A percentile compares a stretch with the other conserved stretches of the same genome.
Evolutionary conservation across 2,113 vertebrate genomes (phyloP).

Genomic region (Equus przewalskii): DNA sequence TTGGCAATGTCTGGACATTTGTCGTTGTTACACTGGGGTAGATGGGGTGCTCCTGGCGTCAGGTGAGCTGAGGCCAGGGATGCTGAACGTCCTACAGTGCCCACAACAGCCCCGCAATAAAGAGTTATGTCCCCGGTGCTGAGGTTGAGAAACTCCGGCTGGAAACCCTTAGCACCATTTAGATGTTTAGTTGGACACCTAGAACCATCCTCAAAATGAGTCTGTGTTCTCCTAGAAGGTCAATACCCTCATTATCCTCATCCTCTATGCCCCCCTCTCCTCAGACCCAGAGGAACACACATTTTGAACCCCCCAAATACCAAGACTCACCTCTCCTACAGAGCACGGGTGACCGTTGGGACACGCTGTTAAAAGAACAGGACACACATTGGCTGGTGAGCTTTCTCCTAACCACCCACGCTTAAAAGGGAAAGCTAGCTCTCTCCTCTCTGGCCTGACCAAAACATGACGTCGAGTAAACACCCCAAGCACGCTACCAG

Average conservation of each 20-base stretch:
- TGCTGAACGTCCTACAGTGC: rapidly evolving
- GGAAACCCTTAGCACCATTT: rapidly evolving
- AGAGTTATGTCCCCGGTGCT: rapidly evolving
- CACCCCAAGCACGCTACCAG: rapidly evolving
- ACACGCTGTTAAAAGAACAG: conserved; percentile 89
- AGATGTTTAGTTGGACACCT: rapidly evolving
- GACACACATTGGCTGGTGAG: not conserved
- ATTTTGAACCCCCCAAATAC: not conserved
- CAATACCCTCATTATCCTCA: too few relatives aligned
- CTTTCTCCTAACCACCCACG: rapidly evolving
- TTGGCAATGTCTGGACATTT: not conserved
- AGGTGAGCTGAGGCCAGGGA: not conserved
- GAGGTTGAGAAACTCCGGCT: not conserved
- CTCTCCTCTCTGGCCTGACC: not conserved
- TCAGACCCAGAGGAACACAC: not conserved
- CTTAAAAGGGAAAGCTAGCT: not conserved
- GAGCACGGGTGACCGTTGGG: conserved; percentile 93
- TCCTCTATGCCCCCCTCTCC: rapidly evolving
- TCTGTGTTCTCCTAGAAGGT: not conserved
- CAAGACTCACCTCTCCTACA: conserved; percentile 94
- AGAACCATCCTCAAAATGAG: not conserved
- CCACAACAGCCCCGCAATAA: rapidly evolving
- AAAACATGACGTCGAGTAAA: rapidly evolving
- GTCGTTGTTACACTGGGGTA: not conserved
- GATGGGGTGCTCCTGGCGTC: too few relatives aligned